A percentile compares a stretch with the other conserved stretches of the same genome.
phyloP scores from a whole-genome alignment of 2,797 vertebrate genomes.

The Ataeniobius toweri region DNA sequence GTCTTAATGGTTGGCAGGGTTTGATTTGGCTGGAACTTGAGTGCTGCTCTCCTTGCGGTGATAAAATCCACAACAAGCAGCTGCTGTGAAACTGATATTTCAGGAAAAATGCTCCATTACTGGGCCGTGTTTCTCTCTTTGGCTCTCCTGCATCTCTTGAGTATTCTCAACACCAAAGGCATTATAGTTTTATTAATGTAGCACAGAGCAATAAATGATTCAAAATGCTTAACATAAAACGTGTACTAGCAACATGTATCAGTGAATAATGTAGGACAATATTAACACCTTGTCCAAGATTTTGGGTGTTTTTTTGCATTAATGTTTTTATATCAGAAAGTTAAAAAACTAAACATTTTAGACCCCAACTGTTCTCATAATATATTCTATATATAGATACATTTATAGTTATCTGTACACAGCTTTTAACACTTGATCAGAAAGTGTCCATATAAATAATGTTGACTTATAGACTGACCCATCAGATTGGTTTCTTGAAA shows the following conservation, averaged over 20 bases:
- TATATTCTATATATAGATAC: no score
- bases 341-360: no score
- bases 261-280: neutral
- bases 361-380: no score
- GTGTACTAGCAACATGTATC: neutral
- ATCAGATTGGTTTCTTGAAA: no score
- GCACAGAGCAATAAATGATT: neutral
- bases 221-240: neutral
- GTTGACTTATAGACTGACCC: no score
- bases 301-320: neutral
- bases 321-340: no score
- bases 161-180: slow-evolving; percentile 58
- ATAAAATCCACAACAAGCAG: slow-evolving; percentile 41
- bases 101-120: slow-evolving; percentile 42
- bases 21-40: slow-evolving; percentile 22
- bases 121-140: slow-evolving; percentile 35
- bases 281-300: neutral
- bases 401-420: no score
- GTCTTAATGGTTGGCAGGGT: slow-evolving; percentile 31
- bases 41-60: slow-evolving; percentile 32
- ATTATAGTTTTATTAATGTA: neutral
- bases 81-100: slow-evolving; percentile 48
- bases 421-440: no score
- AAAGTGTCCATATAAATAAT: no score
- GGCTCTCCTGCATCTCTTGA: slow-evolving; percentile 25